These are phyloP conservation scores for Casuarius casuarius DNA, from an alignment of 2,113 vertebrate genomes.

Conservation along the genomic window DNA sequence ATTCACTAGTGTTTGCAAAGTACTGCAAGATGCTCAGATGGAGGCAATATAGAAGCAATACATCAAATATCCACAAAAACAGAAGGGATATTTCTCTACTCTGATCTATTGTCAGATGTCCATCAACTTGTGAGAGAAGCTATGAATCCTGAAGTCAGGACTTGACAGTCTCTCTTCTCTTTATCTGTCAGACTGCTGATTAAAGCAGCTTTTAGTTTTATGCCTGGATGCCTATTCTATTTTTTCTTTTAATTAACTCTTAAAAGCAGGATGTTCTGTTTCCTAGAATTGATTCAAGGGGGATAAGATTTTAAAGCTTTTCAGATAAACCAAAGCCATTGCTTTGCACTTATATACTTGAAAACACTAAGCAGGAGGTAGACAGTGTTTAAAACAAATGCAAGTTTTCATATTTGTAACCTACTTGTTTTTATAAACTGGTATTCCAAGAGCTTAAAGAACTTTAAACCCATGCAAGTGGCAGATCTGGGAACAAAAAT, in stretches of 20 bases:
- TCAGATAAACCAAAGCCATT: not conserved
- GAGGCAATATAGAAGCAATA: not conserved
- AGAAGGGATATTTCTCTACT: not conserved
- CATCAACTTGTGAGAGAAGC: not conserved
- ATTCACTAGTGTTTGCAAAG: not conserved
- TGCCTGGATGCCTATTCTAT: not conserved
- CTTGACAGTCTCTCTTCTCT: not conserved
- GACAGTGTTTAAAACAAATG: not conserved
- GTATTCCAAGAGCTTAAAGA: not conserved
- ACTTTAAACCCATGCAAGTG: not conserved
- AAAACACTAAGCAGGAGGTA: not conserved
- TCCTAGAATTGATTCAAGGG: not conserved
- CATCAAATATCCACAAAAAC: not conserved
- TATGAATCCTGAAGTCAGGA: not conserved
- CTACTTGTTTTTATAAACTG: not conserved
- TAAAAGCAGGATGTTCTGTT: not conserved
- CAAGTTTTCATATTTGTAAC: not conserved
- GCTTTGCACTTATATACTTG: not conserved
- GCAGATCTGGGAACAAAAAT: not conserved
- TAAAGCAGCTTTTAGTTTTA: conserved; percentile 7
- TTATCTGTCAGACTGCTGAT: not conserved
- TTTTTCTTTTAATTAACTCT: not conserved
- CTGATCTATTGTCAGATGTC: not conserved
- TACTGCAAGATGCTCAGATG: not conserved
- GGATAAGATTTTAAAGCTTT: not conserved